A percentile compares a stretch with the other conserved stretches of the same genome.
These are phyloP conservation scores for Phyllotreta cruciferae DNA, from an alignment of 2,888 invertebrate species.

Conservation along the genomic window DNA sequence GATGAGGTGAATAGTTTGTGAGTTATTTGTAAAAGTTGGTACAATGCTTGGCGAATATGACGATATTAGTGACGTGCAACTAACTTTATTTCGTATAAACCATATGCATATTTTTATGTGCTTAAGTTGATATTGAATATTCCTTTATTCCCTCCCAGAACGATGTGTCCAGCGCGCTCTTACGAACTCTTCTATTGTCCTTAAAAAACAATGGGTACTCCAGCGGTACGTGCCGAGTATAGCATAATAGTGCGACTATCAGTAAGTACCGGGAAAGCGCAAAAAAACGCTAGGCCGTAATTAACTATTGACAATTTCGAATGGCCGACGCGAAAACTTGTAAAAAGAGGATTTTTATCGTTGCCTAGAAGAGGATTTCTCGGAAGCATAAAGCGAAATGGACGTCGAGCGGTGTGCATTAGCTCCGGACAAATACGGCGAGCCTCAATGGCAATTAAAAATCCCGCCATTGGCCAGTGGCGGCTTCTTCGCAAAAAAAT, in stretches of 20 bases:
- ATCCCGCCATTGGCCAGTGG: conserved; percentile 7
- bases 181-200: conserved; percentile 14
- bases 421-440: conserved; percentile 33
- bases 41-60: too few relatives aligned
- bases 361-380: conserved; percentile 30
- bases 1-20: too few relatives aligned
- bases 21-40: too few relatives aligned
- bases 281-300: conserved; percentile 21
- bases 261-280: neutral
- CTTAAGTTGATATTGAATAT: too few relatives aligned
- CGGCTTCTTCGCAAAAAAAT: neutral
- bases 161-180: conserved; percentile 16
- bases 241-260: conserved; percentile 14
- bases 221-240: conserved; percentile 20
- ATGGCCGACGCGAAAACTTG: conserved; percentile 19
- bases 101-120: too few relatives aligned
- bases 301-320: conserved; percentile 20
- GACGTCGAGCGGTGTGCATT: conserved; percentile 37
- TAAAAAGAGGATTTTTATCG: conserved; percentile 25
- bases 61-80: too few relatives aligned
- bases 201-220: conserved; percentile 29
- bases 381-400: conserved; percentile 34
- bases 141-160: too few relatives aligned
- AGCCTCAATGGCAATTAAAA: conserved; percentile 29
- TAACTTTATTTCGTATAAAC: too few relatives aligned